Conservation (phyloP, 2,797 vertebrate species). For the Rhadinocentrus ornatus region DNA sequence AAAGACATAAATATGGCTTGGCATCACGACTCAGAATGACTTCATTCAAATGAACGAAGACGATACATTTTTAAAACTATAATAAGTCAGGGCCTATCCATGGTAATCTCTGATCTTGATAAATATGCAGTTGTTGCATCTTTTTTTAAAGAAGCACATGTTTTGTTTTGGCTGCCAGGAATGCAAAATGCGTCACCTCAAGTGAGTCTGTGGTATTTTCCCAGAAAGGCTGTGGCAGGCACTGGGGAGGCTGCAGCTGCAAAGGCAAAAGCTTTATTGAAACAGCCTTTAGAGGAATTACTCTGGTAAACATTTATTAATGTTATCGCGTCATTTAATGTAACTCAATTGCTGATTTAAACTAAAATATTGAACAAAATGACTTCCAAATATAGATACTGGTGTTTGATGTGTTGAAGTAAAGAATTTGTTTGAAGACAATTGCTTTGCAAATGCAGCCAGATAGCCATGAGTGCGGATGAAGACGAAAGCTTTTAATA, state of each 20-base stretch:
- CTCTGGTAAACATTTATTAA: conserved; percentile 27
- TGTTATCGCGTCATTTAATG: conserved; percentile 15
- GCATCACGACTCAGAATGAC: background rate
- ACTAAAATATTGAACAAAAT: conserved; percentile 20
- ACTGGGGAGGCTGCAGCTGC: background rate
- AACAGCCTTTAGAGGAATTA: conserved; percentile 7
- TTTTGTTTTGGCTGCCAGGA: background rate
- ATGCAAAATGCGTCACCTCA: conserved; percentile 22
- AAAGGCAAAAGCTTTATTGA: conserved; percentile 8
- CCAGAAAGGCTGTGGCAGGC: background rate
- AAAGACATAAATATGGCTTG: background rate
- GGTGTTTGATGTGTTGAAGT: conserved; percentile 16
- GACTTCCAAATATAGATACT: conserved; percentile 8
- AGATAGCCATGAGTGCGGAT: conserved; percentile 16
- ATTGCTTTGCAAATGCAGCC: conserved; percentile 18
- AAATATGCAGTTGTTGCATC: conserved; percentile 9
- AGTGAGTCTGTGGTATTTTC: conserved; percentile 13
- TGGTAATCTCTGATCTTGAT: conserved; percentile 12
- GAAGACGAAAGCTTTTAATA: conserved; percentile 48
- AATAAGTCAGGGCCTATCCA: background rate
- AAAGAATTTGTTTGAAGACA: conserved; percentile 20
- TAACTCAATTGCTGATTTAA: conserved; percentile 15
- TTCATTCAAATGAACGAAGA: conserved; percentile 6
- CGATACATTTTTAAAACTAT: background rate
- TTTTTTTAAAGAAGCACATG: conserved; percentile 27